Evolutionary conservation across 2,888 invertebrate genomes (phyloP).

Genomic region (Boloria euphrosyne): DNA sequence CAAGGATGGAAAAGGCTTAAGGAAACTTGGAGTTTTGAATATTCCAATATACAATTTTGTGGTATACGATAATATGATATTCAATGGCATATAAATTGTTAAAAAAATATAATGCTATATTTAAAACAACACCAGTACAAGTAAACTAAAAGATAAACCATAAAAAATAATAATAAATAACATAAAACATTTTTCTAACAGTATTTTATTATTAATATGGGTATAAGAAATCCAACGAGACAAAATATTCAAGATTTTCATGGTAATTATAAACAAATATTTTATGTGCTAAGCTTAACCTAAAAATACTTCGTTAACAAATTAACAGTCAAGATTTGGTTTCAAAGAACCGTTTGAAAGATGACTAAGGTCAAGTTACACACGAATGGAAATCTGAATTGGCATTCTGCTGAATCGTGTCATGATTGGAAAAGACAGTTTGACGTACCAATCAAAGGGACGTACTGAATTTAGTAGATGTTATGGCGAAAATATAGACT

Average conservation of each 20-base stretch:
- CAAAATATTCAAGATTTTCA: no score
- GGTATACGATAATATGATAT: background rate
- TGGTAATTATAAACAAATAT: no score
- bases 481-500: constrained; percentile 47
- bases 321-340: constrained; percentile 30
- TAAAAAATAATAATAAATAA: no score
- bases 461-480: constrained; percentile 47
- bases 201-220: no score
- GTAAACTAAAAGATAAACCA: no score
- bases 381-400: constrained; percentile 42
- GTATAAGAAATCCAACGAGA: no score
- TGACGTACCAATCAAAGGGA: constrained; percentile 63
- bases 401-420: constrained; percentile 44
- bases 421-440: constrained; percentile 52
- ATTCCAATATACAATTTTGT: background rate
- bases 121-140: no score
- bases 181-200: no score
- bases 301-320: constrained; percentile 24
- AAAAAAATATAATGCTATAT: no score
- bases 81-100: background rate
- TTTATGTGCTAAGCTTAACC: background rate
- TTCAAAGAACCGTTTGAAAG: constrained; percentile 35
- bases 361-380: constrained; percentile 43
- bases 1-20: background rate
- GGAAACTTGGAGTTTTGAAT: constrained; percentile 5